Evolutionary conservation across 2,113 vertebrate species (phyloP).

Genomic region (Spea multiplicata): DNA sequence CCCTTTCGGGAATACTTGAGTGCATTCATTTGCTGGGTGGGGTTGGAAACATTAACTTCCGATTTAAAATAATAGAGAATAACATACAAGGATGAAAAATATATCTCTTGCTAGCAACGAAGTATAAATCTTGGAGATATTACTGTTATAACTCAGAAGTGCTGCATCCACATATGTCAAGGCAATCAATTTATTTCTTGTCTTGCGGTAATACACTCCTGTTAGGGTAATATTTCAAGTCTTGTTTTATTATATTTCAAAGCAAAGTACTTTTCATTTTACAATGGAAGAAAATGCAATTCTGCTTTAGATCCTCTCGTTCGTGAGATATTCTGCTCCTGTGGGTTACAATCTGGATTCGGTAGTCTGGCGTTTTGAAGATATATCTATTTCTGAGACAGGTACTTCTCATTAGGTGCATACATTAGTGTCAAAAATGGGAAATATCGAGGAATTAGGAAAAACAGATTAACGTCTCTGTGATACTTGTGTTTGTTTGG

Average conservation of each 20-base stretch:
- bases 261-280: conserved; percentile 43
- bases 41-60: conserved; percentile 16
- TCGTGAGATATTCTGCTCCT: not conserved
- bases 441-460: not conserved
- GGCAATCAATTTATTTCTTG: conserved; percentile 44
- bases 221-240: conserved; percentile 41
- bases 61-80: conserved; percentile 41
- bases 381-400: not conserved
- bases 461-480: too few species aligned
- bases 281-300: conserved; percentile 22
- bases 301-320: not conserved
- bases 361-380: not conserved
- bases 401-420: not conserved
- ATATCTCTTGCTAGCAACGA: conserved; percentile 18
- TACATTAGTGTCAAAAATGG: not conserved
- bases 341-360: not conserved
- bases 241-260: conserved; percentile 46
- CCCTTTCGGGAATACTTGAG: not conserved
- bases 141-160: conserved; percentile 39
- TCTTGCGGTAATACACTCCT: conserved; percentile 42
- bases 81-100: conserved; percentile 6
- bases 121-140: conserved; percentile 44
- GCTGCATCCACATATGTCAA: conserved; percentile 42
- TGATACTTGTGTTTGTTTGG: too few species aligned
- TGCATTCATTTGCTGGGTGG: conserved; percentile 23